Evolutionary conservation across 2,797 vertebrate species (phyloP), one percentile per base, ranked within the genome.

Genomic region (Salarias fasciatus): DNA sequence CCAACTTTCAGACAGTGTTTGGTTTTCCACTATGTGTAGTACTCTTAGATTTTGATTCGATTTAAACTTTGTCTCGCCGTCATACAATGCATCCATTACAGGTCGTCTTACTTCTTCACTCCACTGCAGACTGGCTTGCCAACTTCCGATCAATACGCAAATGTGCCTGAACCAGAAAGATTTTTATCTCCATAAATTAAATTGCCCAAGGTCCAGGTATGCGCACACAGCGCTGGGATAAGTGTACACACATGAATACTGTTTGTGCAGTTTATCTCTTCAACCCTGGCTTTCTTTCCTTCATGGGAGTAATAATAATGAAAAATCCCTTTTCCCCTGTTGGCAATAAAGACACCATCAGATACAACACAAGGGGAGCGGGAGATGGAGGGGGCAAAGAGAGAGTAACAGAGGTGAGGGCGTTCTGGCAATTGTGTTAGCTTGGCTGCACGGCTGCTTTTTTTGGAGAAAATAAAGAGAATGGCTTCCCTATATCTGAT

Each of bases 351-450:
- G 36, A 70, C n/a, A 62, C 29, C 24, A 74, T 81, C 73, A 75
- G 70, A 88, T 82, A 73, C 41, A 73, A 48, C n/a, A 18, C 5
- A 53, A 42, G 47, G 41, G 42, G 45, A 33, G 33, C 40, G 46
- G 41, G n/a, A 56, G 5, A 53, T 31, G 15, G 38, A 13, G 38
- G 18, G 18, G 3, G 18, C 18, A 52, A 37, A 11, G 5, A 14
- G 11, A 28, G 5, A 54, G 43, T 63, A 52, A 63, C 30, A 2
- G 15, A 35, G 45, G 5, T 3, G 18, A 41, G 33, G 28, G 10
- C 46, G 35, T 35, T 75, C 47, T 75, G 30, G 74, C 51, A 85
- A 80, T 83, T 50, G n/a, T 70, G 83, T 83, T 81, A 86, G 49
- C 61, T 40, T 63, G 48, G 58, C 72, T 79, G 52, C 62, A 55